Evolutionary conservation across 2,113 vertebrate genomes (phyloP).

Genomic region (Hemiprocne comata): DNA sequence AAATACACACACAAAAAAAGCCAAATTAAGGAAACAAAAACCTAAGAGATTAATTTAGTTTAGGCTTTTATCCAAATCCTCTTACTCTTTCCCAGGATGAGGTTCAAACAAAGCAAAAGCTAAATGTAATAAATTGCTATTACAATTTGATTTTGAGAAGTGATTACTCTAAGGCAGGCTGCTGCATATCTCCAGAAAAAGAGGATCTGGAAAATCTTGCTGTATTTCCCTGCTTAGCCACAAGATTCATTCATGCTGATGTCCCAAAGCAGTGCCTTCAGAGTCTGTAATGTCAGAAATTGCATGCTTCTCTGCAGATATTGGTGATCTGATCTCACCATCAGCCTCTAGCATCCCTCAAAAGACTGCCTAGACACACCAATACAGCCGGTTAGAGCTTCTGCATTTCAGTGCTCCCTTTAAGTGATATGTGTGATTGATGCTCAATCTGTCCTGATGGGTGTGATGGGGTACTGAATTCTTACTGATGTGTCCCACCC

Average conservation of each 20-base stretch:
- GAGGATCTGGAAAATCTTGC: neutral
- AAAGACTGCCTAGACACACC: neutral
- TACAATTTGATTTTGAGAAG: neutral
- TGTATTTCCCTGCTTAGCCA: neutral
- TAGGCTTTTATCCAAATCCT: constrained; percentile 15
- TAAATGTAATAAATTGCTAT: neutral
- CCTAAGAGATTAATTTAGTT: neutral
- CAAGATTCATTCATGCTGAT: neutral
- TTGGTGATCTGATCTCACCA: neutral
- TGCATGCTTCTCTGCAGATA: neutral
- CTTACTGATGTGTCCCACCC: neutral
- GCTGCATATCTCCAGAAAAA: neutral
- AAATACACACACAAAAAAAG: neutral
- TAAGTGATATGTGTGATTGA: neutral
- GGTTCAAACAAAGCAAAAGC: neutral
- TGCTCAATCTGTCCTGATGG: neutral
- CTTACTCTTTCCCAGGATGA: neutral
- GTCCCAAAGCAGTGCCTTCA: neutral
- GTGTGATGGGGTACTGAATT: neutral
- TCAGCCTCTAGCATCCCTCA: neutral
- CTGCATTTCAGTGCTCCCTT: neutral
- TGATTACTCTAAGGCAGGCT: neutral
- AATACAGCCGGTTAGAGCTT: neutral
- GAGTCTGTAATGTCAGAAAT: neutral
- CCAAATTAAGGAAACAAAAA: neutral